Conservation (phyloP, 2,113 vertebrate species). For the Balaeniceps rex region DNA sequence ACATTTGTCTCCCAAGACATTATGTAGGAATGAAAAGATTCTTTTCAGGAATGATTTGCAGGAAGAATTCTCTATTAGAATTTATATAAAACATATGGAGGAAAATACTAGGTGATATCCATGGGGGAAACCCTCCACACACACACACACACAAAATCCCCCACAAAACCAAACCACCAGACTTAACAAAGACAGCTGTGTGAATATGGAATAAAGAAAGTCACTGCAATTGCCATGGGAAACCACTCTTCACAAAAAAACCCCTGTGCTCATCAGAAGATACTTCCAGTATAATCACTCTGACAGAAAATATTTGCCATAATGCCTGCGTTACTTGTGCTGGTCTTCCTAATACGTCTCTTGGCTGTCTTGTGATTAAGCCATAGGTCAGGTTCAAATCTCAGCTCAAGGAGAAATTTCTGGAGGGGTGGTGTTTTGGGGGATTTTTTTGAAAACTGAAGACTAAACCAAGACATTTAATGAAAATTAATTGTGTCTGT, state of each 20-base stretch:
- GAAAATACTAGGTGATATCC: not conserved
- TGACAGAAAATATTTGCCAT: not conserved
- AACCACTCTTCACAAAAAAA: not conserved
- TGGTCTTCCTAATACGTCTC: not conserved
- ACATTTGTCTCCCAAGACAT: not conserved
- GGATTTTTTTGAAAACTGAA: not conserved
- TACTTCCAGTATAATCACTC: not conserved
- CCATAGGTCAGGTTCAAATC: not conserved
- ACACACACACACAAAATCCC: not conserved
- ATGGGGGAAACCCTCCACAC: no score
- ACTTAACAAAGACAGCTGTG: not conserved
- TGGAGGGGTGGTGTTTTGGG: not conserved
- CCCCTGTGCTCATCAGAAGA: not conserved
- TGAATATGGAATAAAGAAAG: not conserved
- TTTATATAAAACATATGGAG: not conserved
- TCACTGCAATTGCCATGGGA: not conserved
- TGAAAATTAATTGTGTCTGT: not conserved
- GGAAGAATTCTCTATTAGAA: not conserved
- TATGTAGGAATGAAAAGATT: not conserved
- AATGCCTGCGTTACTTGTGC: not conserved
- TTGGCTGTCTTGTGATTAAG: not conserved
- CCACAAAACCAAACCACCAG: not conserved
- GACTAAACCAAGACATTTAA: not conserved
- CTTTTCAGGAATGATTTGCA: not conserved
- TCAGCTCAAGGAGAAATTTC: not conserved